Percentiles rank a stretch among this genome's conserved stretches.
Evolutionary conservation across 92 coral and sea anemone genomes (phyloP).

Genomic region (Bergia puertoricense): DNA sequence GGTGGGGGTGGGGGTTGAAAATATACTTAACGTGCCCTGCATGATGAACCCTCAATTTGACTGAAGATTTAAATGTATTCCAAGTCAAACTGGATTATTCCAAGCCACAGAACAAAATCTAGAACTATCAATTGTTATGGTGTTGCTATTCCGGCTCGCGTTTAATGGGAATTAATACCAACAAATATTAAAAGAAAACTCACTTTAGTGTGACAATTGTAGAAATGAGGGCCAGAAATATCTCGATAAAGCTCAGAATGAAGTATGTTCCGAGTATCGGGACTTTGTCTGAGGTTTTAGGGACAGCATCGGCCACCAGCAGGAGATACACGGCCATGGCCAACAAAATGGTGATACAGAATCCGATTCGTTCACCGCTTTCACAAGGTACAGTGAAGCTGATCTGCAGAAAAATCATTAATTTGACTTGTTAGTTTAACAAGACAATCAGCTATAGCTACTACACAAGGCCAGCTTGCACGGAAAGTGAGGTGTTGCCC

Average conservation of each 20-base stretch:
- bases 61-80: too few relatives aligned
- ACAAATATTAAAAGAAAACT: background rate
- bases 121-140: too few relatives aligned
- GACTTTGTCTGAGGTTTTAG: constrained; percentile 72
- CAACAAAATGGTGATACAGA: constrained; percentile 74
- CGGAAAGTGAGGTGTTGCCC: too few relatives aligned
- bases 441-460: too few relatives aligned
- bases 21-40: too few relatives aligned
- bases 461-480: background rate
- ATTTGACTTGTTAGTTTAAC: background rate
- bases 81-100: too few relatives aligned
- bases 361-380: constrained; percentile 86
- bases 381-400: constrained; percentile 78
- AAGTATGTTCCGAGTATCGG: constrained; percentile 74
- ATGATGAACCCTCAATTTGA: too few relatives aligned
- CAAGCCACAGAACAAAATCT: too few relatives aligned
- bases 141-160: too few relatives aligned
- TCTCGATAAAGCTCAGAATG: constrained; percentile 62
- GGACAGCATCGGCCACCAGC: constrained; percentile 74
- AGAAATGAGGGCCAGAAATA: constrained; percentile 64
- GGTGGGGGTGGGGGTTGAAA: too few relatives aligned
- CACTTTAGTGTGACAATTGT: constrained; percentile 45
- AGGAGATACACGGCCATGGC: constrained; percentile 84
- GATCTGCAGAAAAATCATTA: background rate
- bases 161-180: background rate